Base-by-base conservation (phyloP, 2,113 vertebrate species). In the Cathartes aura region DNA sequence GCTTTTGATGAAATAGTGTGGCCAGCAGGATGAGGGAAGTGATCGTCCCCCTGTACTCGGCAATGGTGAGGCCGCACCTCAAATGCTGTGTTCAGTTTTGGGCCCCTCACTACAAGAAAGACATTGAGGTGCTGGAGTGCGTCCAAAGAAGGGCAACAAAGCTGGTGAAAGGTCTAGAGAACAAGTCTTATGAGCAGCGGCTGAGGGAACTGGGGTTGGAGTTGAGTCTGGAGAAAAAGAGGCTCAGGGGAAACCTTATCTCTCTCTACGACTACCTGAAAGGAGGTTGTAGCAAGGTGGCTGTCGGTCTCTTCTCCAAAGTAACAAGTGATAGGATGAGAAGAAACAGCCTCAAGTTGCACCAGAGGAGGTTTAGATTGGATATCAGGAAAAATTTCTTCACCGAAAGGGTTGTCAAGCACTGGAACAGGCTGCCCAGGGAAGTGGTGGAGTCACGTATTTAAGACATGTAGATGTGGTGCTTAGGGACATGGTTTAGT, bases 111-210 rank as follows among this genome's bases (percentile, higher is more conserved):
- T 3, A 4, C 9, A 8, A 19, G 15, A 15, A 38, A 26, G 63
- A n/a, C 2, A 4, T 4, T 16, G 42, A 85, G 67, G 22, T 3
- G 5, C 22, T 82, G 60, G 50, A 50, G 27, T 0, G 0, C 5
- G 26, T 17, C 36, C 26, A 38, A 36, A 42, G 26, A 34, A 34
- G 3, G n/a, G 27, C 6, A 82, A 9, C 0, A 0, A 38, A 56
- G 27, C 4, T 43, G 58, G 32, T 27, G 48, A 56, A 6, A 30
- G 17, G 48, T 11, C 21, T 48, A 32, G 19, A 66, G 36, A 43
- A 29, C 11, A 5, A 4, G 11, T 8, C 29, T 17, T 7, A 8
- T 6, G 23, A 50, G 45, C 9, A 40, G n/a, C 4, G 0, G 43
- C 38, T 73, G 43, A 73, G 23, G 59, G 34, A 59, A 0, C 19